Percentiles rank a stretch among this genome's conserved stretches.
These are phyloP conservation scores for Streblospio benedicti DNA, from an alignment of 1,140 invertebrate genomes.

Conservation along the genomic window DNA sequence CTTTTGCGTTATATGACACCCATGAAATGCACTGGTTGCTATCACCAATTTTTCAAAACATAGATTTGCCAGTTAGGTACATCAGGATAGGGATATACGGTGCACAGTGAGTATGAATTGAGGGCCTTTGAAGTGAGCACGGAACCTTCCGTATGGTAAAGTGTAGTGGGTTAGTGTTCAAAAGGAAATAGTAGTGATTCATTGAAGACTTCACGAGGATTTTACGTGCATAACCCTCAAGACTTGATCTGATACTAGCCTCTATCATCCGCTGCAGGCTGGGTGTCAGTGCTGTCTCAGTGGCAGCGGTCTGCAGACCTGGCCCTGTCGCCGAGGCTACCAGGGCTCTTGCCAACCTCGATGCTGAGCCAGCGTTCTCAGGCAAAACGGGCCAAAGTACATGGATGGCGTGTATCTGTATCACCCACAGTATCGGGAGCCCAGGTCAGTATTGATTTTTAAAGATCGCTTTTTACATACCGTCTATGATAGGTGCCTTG, in stretches of 20 bases:
- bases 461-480: neutral
- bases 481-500: no score
- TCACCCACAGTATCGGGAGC: constrained; percentile 55
- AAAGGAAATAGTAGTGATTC: neutral
- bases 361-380: constrained; percentile 52
- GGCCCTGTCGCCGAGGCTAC: constrained; percentile 57
- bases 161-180: neutral
- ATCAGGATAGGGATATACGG: neutral
- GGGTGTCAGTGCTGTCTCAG: constrained; percentile 56
- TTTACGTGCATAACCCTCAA: no score
- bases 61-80: no score
- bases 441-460: neutral
- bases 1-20: no score
- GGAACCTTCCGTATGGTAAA: neutral
- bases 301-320: constrained; percentile 57
- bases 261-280: constrained; percentile 57
- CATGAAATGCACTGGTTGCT: no score
- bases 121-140: neutral
- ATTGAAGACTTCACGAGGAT: no score
- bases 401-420: constrained; percentile 58
- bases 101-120: neutral
- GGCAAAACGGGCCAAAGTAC: constrained; percentile 33
- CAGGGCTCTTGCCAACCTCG: constrained; percentile 63
- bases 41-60: no score
- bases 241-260: no score